Evolutionary conservation across 2,888 invertebrate genomes (phyloP).

Genomic region (Drosophila cognata): DNA sequence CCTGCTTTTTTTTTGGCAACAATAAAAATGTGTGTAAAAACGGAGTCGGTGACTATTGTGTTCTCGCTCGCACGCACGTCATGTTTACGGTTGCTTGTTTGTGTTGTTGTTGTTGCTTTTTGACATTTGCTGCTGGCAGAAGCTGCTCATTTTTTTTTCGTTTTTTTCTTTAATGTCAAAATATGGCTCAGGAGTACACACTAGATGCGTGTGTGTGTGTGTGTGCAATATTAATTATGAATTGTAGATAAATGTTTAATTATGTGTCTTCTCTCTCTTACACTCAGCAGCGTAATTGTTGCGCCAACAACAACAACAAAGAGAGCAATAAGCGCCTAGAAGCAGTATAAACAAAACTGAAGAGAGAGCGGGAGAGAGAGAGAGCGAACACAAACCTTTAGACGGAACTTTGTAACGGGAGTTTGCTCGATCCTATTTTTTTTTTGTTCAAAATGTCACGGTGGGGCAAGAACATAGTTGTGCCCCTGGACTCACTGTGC

Average conservation of each 20-base stretch:
- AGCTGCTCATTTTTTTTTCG: conserved; percentile 26
- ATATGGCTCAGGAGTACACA: conserved; percentile 6
- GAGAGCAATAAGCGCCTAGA: conserved; percentile 24
- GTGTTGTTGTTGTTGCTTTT: conserved; percentile 74
- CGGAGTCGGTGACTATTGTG: conserved; percentile 51
- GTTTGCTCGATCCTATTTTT: neutral
- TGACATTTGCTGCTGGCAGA: conserved; percentile 54
- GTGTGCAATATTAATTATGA: conserved; percentile 1
- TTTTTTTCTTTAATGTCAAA: conserved; percentile 6
- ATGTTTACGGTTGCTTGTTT: conserved; percentile 52
- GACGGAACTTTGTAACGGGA: conserved; percentile 14
- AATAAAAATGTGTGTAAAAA: conserved; percentile 55
- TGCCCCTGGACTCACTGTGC: conserved; percentile 88
- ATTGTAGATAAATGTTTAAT: conserved; percentile 11
- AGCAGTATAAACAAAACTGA: conserved; percentile 40
- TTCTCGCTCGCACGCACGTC: conserved; percentile 63
- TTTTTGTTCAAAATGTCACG: conserved; percentile 86
- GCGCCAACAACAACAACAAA: conserved; percentile 29
- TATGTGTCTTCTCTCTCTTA: conserved; percentile 9
- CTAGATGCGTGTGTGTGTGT: conserved; percentile 1
- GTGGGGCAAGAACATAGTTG: conserved; percentile 88
- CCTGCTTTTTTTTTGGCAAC: conserved; percentile 32
- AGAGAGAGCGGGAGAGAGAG: neutral
- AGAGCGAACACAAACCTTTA: conserved; percentile 15
- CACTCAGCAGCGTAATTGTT: conserved; percentile 42